phyloP scores from a whole-genome alignment of 2,113 vertebrate species.

The Scolopax mira region DNA sequence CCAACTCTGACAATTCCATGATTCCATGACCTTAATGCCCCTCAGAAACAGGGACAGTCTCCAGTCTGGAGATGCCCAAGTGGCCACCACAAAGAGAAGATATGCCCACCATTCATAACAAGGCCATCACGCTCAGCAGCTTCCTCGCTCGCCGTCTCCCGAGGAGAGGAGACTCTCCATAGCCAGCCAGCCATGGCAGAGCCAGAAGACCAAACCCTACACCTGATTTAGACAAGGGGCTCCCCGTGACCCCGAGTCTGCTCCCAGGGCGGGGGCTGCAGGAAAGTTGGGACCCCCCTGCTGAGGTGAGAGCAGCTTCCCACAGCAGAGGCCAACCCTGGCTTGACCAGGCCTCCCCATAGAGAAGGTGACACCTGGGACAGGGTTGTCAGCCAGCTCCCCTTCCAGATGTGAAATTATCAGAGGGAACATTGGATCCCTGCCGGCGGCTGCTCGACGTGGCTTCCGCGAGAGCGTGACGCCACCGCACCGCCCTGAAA shows the following conservation, averaged over 20 bases:
- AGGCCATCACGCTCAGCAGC: neutral
- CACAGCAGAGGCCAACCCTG: neutral
- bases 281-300: neutral
- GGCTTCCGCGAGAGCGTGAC: neutral
- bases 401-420: neutral
- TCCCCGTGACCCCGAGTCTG: fast-evolving
- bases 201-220: neutral
- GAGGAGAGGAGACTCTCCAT: neutral
- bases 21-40: neutral
- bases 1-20: too few relatives aligned
- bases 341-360: neutral
- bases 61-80: neutral
- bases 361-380: neutral
- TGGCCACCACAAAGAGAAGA: neutral
- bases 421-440: neutral
- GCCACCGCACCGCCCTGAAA: neutral
- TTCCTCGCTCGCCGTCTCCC: fast-evolving
- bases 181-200: too few relatives aligned
- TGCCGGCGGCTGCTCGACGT: neutral
- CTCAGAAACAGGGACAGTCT: neutral
- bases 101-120: fast-evolving
- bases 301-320: neutral
- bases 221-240: fast-evolving
- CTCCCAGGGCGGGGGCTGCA: fast-evolving
- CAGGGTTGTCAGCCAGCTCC: fast-evolving